Evolutionary conservation across 2,113 vertebrate genomes (phyloP).

Genomic region (Castor canadensis): DNA sequence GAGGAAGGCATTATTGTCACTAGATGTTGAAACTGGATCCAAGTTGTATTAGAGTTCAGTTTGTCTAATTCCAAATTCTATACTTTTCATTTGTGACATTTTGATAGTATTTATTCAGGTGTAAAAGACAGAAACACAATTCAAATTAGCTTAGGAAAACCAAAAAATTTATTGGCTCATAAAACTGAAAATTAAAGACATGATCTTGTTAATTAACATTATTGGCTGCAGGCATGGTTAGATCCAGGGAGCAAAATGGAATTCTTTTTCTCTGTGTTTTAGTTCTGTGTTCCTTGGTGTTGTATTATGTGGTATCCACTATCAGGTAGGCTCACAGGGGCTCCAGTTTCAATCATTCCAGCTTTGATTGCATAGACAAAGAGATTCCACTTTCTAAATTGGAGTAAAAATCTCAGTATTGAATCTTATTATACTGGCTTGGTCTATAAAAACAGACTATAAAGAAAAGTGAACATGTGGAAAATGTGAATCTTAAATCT

Average conservation of each 20-base stretch:
- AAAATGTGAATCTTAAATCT: conserved; percentile 22
- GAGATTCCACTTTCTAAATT: not conserved
- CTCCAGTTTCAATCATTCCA: not conserved
- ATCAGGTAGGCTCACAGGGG: not conserved
- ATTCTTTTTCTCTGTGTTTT: not conserved
- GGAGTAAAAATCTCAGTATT: not conserved
- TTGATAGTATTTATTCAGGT: not conserved
- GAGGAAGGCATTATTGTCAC: not conserved
- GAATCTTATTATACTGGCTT: not conserved
- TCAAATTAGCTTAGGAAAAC: not conserved
- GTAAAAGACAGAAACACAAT: not conserved
- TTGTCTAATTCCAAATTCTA: not conserved
- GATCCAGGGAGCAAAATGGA: not conserved
- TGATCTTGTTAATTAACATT: not conserved
- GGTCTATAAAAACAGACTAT: not conserved
- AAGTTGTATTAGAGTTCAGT: not conserved
- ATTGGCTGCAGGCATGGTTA: not conserved
- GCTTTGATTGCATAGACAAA: not conserved
- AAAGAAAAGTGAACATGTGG: not conserved
- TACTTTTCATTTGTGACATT: not conserved
- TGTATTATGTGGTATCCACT: rapidly evolving
- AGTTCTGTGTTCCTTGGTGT: not conserved
- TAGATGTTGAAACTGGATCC: not conserved
- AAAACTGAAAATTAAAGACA: not conserved
- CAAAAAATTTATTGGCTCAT: not conserved